Evolutionary conservation across 64 coral and sea anemone species (phyloP), one percentile per base, ranked within the genome.

Genomic region (Astreopora myriophthalma): DNA sequence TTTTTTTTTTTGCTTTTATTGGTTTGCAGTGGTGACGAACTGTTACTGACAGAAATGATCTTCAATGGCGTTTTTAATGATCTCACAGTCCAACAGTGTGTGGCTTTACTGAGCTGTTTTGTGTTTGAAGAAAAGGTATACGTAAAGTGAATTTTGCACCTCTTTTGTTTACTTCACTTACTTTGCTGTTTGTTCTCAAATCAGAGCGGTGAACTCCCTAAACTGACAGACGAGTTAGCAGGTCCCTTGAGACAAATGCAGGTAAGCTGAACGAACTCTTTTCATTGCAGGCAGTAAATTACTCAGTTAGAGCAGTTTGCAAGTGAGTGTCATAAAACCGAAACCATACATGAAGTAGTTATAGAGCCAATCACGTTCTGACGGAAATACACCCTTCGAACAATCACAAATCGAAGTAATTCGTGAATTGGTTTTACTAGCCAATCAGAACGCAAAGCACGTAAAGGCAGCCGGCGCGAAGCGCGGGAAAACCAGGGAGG

Each of bases 11-110:
- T 87, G 5, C 76, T 6, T 26, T 87, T 3, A 46, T 46, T 69
- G 33, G 65, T 14, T 66, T 75, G 2, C 58, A 98, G 96, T 88
- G 96, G 89, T 16, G 96, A 98, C 39, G 93, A 98, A 48, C 77
- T 98, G 34, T 31, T 98, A 12, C 75, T 98, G 5, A 98, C 96
- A 17, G 96, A 98, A 61, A 98, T 98, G 96, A 98, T 98, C 1
- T 98, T 98, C 71, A 98, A 98, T 76, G 96, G 93, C 1, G 96
- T 98, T 0, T 98, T 98, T 24, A 98, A 98, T 60, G 96, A 98
- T 51, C 79, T 98, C 13, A 95, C 93, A 3, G 77, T 91, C 1
- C 87, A 98, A 35, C 96, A 98, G 86, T 95, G 96, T 66, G 90
- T 95, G 5, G 91, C 96, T 1, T 75, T 98, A 8, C 89, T 98